Conservation (phyloP, 2,113 vertebrate genomes). For the Vulpes lagopus region DNA sequence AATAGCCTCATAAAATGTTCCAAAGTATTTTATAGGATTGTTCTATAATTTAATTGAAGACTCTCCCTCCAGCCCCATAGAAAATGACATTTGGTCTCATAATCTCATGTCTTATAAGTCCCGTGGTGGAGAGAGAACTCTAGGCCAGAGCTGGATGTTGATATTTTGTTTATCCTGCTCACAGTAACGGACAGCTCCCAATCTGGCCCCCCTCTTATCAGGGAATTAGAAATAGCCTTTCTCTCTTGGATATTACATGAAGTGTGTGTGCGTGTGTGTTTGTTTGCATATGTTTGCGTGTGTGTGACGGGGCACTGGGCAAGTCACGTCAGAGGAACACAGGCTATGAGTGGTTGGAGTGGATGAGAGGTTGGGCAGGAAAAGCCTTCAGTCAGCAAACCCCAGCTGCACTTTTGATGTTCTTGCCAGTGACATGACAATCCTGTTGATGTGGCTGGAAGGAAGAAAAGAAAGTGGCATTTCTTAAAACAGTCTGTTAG, state of each 20-base stretch:
- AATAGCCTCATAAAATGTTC: slow-evolving; percentile 43
- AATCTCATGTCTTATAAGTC: slow-evolving; percentile 63
- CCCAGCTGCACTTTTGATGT: slow-evolving; percentile 76
- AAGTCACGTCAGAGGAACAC: slow-evolving; percentile 27
- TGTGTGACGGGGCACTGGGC: background rate
- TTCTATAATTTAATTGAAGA: slow-evolving; percentile 66
- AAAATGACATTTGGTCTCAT: slow-evolving; percentile 38
- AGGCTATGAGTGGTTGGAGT: slow-evolving; percentile 60
- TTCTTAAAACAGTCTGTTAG: slow-evolving; percentile 63
- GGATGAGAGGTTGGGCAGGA: slow-evolving; percentile 68
- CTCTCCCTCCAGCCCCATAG: slow-evolving; percentile 31
- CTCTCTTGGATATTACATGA: slow-evolving; percentile 46
- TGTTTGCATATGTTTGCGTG: background rate
- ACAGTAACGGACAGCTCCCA: slow-evolving; percentile 39
- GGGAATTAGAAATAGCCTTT: slow-evolving; percentile 13
- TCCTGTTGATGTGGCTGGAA: slow-evolving; percentile 62
- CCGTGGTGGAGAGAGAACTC: background rate
- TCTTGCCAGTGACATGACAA: slow-evolving; percentile 60
- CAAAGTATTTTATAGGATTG: slow-evolving; percentile 66
- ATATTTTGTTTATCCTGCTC: background rate
- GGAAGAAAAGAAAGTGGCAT: slow-evolving; percentile 59
- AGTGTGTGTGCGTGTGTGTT: background rate
- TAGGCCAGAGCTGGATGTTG: slow-evolving; percentile 40
- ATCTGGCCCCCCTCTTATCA: slow-evolving; percentile 19
- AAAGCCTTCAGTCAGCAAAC: slow-evolving; percentile 70